Evolutionary conservation across 2,888 invertebrate genomes (phyloP).

Genomic region (Conomelus anceps): DNA sequence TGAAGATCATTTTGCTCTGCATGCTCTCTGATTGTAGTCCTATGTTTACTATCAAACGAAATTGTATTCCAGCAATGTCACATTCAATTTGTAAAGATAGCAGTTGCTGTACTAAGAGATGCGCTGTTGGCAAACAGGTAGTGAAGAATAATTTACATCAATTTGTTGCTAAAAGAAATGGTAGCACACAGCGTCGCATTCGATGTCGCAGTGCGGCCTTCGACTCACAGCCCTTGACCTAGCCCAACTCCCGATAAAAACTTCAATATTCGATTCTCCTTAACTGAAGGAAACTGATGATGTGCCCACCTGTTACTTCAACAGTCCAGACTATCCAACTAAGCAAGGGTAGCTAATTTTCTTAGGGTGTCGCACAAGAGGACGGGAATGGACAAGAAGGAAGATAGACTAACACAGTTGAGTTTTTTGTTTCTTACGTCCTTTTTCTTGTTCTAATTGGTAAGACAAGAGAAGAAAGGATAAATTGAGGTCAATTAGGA

Average conservation of each 20-base stretch:
- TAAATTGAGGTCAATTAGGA: too few species aligned
- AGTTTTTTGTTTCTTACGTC: too few species aligned
- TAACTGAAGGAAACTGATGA: neutral
- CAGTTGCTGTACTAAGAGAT: neutral
- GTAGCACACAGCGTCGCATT: neutral
- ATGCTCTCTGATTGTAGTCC: too few species aligned
- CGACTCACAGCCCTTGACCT: neutral
- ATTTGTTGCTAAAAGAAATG: neutral
- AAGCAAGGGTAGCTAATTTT: too few species aligned
- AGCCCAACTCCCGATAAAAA: neutral
- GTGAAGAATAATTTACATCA: neutral
- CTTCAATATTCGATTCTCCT: neutral
- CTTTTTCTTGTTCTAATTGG: too few species aligned
- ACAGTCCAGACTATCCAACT: too few species aligned
- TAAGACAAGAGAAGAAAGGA: too few species aligned
- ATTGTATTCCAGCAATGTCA: neutral
- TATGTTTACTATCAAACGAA: too few species aligned
- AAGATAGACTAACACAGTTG: too few species aligned
- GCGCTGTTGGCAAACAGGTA: neutral
- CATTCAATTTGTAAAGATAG: neutral
- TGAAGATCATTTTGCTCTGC: too few species aligned
- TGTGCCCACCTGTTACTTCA: neutral
- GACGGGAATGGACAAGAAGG: too few species aligned
- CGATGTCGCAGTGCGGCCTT: neutral
- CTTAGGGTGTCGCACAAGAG: too few species aligned